Percentiles rank a stretch among this genome's conserved stretches.
These are phyloP conservation scores for Drosophila barbarae DNA, from an alignment of 2,888 invertebrate genomes.

Conservation along the genomic window DNA sequence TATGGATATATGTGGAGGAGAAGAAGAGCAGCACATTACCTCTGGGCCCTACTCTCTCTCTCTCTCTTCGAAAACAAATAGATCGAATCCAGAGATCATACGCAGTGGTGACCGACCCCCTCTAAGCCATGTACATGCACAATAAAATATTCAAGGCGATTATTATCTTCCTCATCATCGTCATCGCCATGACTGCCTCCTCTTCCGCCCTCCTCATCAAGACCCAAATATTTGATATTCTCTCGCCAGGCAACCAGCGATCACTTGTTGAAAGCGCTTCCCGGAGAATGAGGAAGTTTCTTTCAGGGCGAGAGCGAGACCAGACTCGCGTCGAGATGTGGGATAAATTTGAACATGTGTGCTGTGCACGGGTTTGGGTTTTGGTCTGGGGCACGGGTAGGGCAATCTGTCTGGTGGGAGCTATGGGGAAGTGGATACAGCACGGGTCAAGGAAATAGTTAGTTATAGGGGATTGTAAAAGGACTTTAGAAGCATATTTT, in stretches of 20 bases:
- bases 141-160: slow-evolving; percentile 56
- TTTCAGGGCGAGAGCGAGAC: slow-evolving; percentile 41
- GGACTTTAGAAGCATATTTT: too few species aligned
- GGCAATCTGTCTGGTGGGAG: slow-evolving; percentile 46
- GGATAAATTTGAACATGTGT: slow-evolving; percentile 61
- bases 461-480: neutral
- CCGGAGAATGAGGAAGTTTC: slow-evolving; percentile 73
- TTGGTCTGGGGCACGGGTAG: slow-evolving; percentile 18
- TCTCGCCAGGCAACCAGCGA: slow-evolving; percentile 44
- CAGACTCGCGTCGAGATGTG: slow-evolving; percentile 43
- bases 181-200: slow-evolving; percentile 10
- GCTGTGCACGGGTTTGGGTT: slow-evolving; percentile 12
- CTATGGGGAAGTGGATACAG: slow-evolving; percentile 52
- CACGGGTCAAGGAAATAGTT: slow-evolving; percentile 21
- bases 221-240: slow-evolving; percentile 28
- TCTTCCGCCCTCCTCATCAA: slow-evolving; percentile 15
- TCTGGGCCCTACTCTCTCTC: slow-evolving; percentile 25
- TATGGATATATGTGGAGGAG: slow-evolving; percentile 23
- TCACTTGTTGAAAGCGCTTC: slow-evolving; percentile 71
- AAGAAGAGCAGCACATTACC: slow-evolving; percentile 56
- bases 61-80: slow-evolving; percentile 56
- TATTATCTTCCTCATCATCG: slow-evolving; percentile 32
- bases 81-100: slow-evolving; percentile 38
- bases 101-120: slow-evolving; percentile 56
- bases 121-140: slow-evolving; percentile 72